phyloP scores from a whole-genome alignment of 2,888 invertebrate species.

The Eucriotettix oculatus region DNA sequence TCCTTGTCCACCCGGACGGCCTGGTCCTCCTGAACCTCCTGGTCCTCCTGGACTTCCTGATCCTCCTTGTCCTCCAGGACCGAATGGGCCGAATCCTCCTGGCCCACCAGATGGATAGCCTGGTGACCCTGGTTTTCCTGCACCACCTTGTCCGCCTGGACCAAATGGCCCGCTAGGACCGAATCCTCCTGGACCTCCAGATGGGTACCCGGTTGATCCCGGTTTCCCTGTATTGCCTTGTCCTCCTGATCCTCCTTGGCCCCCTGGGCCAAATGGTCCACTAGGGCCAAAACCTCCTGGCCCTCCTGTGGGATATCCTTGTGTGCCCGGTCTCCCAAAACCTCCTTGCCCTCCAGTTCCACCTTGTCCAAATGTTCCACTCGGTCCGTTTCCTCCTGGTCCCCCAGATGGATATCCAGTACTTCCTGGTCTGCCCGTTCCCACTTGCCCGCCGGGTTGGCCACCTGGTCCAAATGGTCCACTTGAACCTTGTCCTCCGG shows the following conservation, averaged over 20 bases:
- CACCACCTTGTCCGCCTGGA: constrained; percentile 7
- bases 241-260: constrained; percentile 18
- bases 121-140: constrained; percentile 7
- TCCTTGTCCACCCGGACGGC: constrained; percentile 8
- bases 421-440: neutral
- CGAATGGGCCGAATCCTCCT: constrained; percentile 18
- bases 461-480: neutral
- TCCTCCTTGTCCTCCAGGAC: constrained; percentile 20
- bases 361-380: neutral
- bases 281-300: constrained; percentile 5
- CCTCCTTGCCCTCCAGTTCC: neutral
- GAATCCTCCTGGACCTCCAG: constrained; percentile 13
- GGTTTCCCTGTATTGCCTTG: constrained; percentile 15
- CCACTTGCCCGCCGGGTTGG: neutral
- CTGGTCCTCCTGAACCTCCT: constrained; percentile 20
- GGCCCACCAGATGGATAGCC: constrained; percentile 14
- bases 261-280: constrained; percentile 17
- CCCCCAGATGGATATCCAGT: neutral
- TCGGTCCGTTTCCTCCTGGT: neutral
- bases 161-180: constrained; percentile 8
- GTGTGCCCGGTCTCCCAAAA: neutral
- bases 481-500: neutral
- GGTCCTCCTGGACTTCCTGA: constrained; percentile 7
- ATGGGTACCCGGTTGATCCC: constrained; percentile 16
- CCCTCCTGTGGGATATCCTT: neutral